A percentile compares a stretch with the other conserved stretches of the same genome.
These are phyloP conservation scores for Pycnomerus fuliginosus DNA, from an alignment of 2,888 invertebrate genomes.

Conservation along the genomic window DNA sequence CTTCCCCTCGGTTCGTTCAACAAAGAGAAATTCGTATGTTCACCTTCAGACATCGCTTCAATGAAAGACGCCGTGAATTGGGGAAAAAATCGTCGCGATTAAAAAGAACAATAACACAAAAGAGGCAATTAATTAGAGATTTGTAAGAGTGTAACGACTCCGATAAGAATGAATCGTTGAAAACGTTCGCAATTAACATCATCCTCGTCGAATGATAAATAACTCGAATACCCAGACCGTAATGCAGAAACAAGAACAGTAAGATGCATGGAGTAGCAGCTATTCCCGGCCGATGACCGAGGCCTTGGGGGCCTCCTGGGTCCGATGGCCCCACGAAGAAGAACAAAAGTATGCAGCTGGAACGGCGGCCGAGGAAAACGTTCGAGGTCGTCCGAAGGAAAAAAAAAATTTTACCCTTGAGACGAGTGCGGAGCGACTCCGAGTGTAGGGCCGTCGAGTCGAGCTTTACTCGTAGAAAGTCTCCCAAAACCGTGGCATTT, in stretches of 20 bases:
- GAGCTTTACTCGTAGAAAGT: conserved; percentile 11
- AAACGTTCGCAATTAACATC: too few relatives aligned
- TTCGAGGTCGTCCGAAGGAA: conserved; percentile 7
- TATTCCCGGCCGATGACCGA: conserved; percentile 40
- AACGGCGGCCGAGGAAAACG: conserved; percentile 12
- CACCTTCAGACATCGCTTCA: too few relatives aligned
- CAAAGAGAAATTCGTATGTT: too few relatives aligned
- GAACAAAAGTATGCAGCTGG: conserved; percentile 26
- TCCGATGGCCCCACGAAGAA: conserved; percentile 39
- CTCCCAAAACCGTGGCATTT: conserved; percentile 20
- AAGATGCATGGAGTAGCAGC: conserved; percentile 26
- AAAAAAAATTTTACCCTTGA: conserved; percentile 11
- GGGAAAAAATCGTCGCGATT: too few relatives aligned
- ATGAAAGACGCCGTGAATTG: too few relatives aligned
- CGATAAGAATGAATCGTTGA: too few relatives aligned
- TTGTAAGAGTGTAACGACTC: too few relatives aligned
- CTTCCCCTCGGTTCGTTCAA: too few relatives aligned
- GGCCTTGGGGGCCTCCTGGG: conserved; percentile 38
- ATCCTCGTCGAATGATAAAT: too few relatives aligned
- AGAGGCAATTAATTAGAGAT: too few relatives aligned
- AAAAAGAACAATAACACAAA: too few relatives aligned
- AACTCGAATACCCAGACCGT: conserved; percentile 22
- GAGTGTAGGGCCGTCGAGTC: neutral
- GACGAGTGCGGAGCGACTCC: conserved; percentile 7
- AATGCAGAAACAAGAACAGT: conserved; percentile 23